Conservation (phyloP, 2,797 vertebrate genomes). For the Esox masquinongy region DNA sequence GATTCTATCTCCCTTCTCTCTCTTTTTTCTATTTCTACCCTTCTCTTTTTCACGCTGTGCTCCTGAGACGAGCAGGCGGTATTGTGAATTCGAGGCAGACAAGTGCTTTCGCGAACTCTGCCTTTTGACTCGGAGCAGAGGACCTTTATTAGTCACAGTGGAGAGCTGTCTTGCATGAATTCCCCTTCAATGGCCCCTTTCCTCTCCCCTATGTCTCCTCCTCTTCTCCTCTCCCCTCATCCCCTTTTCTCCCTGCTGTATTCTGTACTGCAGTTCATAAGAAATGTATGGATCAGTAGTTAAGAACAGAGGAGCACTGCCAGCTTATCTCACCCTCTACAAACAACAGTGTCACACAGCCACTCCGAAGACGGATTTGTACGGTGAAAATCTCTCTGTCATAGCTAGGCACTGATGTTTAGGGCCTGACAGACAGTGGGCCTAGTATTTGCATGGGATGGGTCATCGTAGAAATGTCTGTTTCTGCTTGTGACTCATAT, state of each 20-base stretch:
- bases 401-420: background rate
- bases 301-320: constrained; percentile 21
- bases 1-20: background rate
- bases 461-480: background rate
- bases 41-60: constrained; percentile 56
- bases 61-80: constrained; percentile 67
- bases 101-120: background rate
- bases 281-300: constrained; percentile 20
- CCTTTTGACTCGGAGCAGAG: constrained; percentile 12
- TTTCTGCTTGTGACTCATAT: background rate
- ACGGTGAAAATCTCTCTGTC: constrained; percentile 9
- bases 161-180: constrained; percentile 13
- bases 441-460: background rate
- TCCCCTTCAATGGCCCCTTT: background rate
- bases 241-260: constrained; percentile 18
- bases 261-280: constrained; percentile 34
- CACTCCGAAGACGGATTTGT: constrained; percentile 14
- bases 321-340: constrained; percentile 5
- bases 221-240: constrained; percentile 8
- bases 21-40: background rate
- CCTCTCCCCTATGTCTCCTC: background rate
- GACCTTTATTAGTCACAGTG: background rate
- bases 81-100: constrained; percentile 50
- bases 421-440: background rate
- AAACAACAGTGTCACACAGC: constrained; percentile 8